Conservation (phyloP, 2,113 vertebrate species). For the Dendropsophus ebraccatus region DNA sequence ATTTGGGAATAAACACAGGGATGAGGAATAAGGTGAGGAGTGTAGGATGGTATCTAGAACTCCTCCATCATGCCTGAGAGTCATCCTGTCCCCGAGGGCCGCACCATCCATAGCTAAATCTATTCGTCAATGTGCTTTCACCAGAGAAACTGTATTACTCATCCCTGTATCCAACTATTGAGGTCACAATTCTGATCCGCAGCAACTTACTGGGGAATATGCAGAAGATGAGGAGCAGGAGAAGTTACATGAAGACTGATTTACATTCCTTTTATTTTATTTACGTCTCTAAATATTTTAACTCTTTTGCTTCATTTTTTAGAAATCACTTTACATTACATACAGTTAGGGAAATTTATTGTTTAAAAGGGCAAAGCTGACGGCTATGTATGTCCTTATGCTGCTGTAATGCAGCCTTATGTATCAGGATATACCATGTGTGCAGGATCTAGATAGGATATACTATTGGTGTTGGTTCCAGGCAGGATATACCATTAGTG, state of each 20-base stretch:
- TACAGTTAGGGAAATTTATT: no score
- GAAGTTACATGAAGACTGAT: not conserved
- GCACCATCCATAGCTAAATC: not conserved
- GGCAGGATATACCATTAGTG: no score
- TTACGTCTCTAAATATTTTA: not conserved
- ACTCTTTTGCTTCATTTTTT: not conserved
- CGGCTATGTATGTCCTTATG: no score
- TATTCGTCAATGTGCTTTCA: not conserved
- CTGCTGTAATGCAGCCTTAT: no score
- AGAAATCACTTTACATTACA: no score
- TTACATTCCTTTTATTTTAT: not conserved
- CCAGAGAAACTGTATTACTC: not conserved
- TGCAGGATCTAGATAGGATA: no score
- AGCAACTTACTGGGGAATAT: not conserved
- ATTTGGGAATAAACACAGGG: not conserved
- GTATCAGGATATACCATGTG: no score
- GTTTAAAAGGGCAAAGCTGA: no score
- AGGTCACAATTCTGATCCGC: not conserved
- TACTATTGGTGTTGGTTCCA: no score
- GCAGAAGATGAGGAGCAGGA: not conserved
- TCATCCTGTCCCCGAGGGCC: constrained; percentile 5
- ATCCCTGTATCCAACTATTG: not conserved
- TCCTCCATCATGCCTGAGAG: constrained; percentile 18
- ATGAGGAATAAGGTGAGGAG: not conserved
- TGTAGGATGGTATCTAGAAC: not conserved